These are phyloP conservation scores for Ploceus nigricollis DNA, from an alignment of 2,113 vertebrate species.

Conservation along the genomic window DNA sequence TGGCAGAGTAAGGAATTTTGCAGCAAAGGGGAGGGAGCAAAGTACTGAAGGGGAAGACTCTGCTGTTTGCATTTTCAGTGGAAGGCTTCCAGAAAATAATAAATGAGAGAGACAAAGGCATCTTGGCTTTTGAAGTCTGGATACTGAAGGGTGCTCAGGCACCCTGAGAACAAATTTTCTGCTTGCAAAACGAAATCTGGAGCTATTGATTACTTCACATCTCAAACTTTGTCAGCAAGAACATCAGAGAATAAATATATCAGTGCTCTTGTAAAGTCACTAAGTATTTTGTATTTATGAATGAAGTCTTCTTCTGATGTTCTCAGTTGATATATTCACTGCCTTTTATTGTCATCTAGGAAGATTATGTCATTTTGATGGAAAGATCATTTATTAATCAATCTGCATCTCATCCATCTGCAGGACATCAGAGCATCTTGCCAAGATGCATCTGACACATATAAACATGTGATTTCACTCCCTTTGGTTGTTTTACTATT, in stretches of 20 bases:
- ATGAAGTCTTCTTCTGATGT: neutral
- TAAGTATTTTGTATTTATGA: neutral
- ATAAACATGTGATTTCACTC: neutral
- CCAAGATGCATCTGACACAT: neutral
- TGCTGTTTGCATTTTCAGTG: neutral
- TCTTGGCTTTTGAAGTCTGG: neutral
- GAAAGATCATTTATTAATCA: slow-evolving; percentile 53
- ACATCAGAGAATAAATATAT: neutral
- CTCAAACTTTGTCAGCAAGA: neutral
- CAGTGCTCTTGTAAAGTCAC: neutral
- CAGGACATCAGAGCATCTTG: neutral
- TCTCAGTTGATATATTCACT: neutral
- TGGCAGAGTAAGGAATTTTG: neutral
- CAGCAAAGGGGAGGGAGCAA: neutral
- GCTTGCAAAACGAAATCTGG: neutral
- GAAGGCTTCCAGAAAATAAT: neutral
- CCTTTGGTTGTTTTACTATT: slow-evolving; percentile 9
- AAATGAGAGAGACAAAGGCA: neutral
- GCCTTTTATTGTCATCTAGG: neutral
- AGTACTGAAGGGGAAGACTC: neutral
- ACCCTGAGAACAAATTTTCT: neutral
- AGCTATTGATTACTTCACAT: neutral
- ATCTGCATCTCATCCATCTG: neutral
- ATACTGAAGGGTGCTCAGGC: neutral
- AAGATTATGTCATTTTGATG: slow-evolving; percentile 19